A percentile compares a stretch with the other conserved stretches of the same genome.
phyloP scores from a whole-genome alignment of 2,888 invertebrate species.

The Mythimna vitellina region DNA sequence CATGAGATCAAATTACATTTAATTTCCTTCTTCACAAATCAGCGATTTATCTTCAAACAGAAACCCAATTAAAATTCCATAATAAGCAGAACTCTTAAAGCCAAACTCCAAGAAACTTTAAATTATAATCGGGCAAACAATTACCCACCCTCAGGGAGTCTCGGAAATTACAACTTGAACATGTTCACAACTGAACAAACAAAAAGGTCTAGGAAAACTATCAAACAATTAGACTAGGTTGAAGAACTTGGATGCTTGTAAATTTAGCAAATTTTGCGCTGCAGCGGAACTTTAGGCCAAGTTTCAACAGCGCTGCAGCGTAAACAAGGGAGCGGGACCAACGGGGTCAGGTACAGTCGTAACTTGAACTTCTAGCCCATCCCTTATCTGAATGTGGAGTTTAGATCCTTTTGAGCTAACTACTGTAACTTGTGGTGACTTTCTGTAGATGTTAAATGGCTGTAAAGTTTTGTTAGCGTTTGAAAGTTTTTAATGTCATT shows the following conservation, averaged over 20 bases:
- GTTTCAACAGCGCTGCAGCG: conserved; percentile 47
- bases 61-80: conserved; percentile 11
- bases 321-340: conserved; percentile 50
- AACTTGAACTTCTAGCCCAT: conserved; percentile 19
- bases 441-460: conserved; percentile 11
- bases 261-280: conserved; percentile 57
- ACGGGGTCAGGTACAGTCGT: conserved; percentile 41
- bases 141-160: conserved; percentile 3
- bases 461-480: conserved; percentile 17
- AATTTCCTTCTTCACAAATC: not conserved
- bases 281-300: conserved; percentile 54
- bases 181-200: conserved; percentile 32
- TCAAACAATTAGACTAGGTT: conserved; percentile 56
- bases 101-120: conserved; percentile 28
- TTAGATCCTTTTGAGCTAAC: conserved; percentile 34
- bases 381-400: conserved; percentile 33
- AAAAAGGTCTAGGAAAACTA: conserved; percentile 59
- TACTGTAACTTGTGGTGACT: conserved; percentile 29
- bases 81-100: conserved; percentile 12
- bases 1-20: not conserved
- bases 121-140: conserved; percentile 42
- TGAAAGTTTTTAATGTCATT: not conserved
- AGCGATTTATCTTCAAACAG: not conserved
- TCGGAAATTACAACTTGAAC: conserved; percentile 44
- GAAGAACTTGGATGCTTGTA: conserved; percentile 53